A percentile compares a stretch with the other conserved stretches of the same genome.
phyloP scores from a whole-genome alignment of 2,113 vertebrate species.

The Nansenia antarctica region DNA sequence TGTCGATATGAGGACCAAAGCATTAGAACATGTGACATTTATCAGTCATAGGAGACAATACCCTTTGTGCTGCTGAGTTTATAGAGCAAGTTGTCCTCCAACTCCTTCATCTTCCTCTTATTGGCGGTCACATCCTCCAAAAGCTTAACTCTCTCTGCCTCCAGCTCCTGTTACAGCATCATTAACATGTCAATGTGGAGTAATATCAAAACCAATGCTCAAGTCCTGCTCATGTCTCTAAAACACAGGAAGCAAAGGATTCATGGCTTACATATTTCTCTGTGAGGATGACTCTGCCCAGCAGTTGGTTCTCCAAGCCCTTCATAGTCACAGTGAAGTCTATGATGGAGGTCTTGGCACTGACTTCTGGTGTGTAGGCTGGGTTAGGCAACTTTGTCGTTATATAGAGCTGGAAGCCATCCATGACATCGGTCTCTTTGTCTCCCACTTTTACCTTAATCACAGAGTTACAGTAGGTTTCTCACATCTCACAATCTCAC shows the following conservation, averaged over 20 bases:
- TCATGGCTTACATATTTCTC: constrained; percentile 80
- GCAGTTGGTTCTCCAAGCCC: constrained; percentile 88
- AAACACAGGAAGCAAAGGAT: neutral
- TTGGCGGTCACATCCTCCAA: constrained; percentile 85
- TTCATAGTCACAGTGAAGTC: constrained; percentile 91
- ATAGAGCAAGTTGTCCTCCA: constrained; percentile 87
- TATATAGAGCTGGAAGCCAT: constrained; percentile 84
- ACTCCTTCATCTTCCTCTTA: constrained; percentile 86
- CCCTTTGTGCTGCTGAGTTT: constrained; percentile 83
- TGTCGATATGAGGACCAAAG: too few species aligned
- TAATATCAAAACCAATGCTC: neutral
- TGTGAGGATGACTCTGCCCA: constrained; percentile 85
- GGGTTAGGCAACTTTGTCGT: constrained; percentile 89
- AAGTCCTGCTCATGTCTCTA: neutral
- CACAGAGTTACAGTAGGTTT: neutral
- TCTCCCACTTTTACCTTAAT: constrained; percentile 88
- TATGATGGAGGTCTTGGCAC: constrained; percentile 85
- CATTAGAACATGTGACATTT: too few species aligned
- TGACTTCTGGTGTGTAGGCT: constrained; percentile 86
- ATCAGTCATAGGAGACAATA: neutral
- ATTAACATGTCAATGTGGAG: neutral
- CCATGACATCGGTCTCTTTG: constrained; percentile 85
- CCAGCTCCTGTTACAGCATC: constrained; percentile 77
- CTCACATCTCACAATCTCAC: neutral
- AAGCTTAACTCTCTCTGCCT: constrained; percentile 84